A percentile compares a stretch with the other conserved stretches of the same genome.
These are phyloP conservation scores for Cheilosia soror DNA, from an alignment of 2,888 invertebrate species.

Conservation along the genomic window DNA sequence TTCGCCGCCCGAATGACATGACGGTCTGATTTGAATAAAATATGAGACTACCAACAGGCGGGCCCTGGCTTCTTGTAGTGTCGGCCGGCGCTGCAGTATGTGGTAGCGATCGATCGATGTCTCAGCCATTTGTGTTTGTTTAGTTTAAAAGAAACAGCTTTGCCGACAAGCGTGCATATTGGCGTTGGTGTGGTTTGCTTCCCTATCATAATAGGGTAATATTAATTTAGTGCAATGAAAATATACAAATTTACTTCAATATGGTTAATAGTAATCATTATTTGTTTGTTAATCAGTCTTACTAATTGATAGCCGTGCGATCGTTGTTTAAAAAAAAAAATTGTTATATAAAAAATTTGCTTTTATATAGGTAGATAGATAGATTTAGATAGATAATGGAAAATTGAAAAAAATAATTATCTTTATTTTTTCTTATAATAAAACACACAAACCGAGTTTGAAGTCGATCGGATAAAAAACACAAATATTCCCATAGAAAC, in stretches of 20 bases:
- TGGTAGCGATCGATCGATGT: conserved; percentile 18
- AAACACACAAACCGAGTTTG: too few species aligned
- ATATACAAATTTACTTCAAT: background rate
- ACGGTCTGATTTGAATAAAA: conserved; percentile 73
- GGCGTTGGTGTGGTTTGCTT: background rate
- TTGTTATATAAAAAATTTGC: too few species aligned
- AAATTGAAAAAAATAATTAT: too few species aligned
- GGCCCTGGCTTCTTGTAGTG: background rate
- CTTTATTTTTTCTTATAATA: too few species aligned
- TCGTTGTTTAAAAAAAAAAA: too few species aligned
- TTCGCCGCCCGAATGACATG: conserved; percentile 66
- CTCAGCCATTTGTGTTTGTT: conserved; percentile 10
- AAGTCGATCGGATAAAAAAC: too few species aligned
- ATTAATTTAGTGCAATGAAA: background rate
- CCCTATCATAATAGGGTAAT: conserved; percentile 16
- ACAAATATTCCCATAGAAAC: too few species aligned
- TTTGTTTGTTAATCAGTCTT: too few species aligned
- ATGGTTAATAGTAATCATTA: too few species aligned
- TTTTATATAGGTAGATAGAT: too few species aligned
- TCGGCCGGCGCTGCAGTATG: background rate
- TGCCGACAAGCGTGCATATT: conserved; percentile 5
- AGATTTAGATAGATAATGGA: too few species aligned
- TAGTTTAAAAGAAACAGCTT: conserved; percentile 15
- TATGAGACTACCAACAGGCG: conserved; percentile 58
- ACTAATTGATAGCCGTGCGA: too few species aligned